A percentile compares a stretch with the other conserved stretches of the same genome.
Evolutionary conservation across 2,797 vertebrate genomes (phyloP).

Genomic region (Pagetopsis macropterus): DNA sequence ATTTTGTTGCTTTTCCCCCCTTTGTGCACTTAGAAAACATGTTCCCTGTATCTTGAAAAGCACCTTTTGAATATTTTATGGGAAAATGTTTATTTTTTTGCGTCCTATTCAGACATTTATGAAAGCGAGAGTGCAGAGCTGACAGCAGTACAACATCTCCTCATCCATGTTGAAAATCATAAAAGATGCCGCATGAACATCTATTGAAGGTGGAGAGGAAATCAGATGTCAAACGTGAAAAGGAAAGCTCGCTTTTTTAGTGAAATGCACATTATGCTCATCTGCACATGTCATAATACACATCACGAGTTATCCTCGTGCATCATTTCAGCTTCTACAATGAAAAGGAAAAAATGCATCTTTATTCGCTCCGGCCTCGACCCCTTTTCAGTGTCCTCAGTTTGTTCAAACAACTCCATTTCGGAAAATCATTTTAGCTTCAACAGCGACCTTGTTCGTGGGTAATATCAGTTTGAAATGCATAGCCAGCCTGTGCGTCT

Average conservation of each 20-base stretch:
- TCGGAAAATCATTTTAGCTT: conserved; percentile 37
- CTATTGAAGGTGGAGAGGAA: conserved; percentile 47
- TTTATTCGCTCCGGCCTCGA: conserved; percentile 5
- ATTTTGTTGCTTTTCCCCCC: neutral
- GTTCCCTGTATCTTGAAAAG: conserved; percentile 8
- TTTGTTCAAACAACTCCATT: conserved; percentile 23
- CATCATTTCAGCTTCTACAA: conserved; percentile 13
- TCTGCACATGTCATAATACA: conserved; percentile 14
- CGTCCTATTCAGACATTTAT: conserved; percentile 51
- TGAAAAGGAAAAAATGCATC: conserved; percentile 9
- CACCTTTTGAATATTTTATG: conserved; percentile 59
- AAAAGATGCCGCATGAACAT: conserved; percentile 14
- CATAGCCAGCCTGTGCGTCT: conserved; percentile 31
- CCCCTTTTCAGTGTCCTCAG: conserved; percentile 13
- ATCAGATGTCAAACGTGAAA: conserved; percentile 37
- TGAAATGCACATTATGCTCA: conserved; percentile 27
- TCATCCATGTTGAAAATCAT: conserved; percentile 34
- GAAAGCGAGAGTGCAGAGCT: conserved; percentile 42
- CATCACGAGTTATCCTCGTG: conserved; percentile 10
- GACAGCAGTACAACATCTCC: conserved; percentile 34
- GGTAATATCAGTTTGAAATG: conserved; percentile 60
- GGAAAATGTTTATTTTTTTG: conserved; percentile 53
- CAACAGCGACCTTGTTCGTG: conserved; percentile 50
- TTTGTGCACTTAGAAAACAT: neutral
- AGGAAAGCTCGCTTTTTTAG: conserved; percentile 13